phyloP scores from a whole-genome alignment of 1,140 invertebrate genomes.

The Hylaeus volcanicus region DNA sequence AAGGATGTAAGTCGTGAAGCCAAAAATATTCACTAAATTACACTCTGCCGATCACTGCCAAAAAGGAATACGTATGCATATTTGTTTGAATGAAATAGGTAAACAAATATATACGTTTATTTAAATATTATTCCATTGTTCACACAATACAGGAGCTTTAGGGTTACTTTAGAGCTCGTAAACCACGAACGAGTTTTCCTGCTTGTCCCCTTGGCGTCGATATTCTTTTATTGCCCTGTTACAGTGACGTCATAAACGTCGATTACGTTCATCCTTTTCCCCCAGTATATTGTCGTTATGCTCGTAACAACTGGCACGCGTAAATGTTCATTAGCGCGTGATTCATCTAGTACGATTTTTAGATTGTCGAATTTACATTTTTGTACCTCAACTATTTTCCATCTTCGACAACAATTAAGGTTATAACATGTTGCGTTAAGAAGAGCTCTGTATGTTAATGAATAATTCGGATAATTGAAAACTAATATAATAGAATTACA shows the following conservation, averaged over 20 bases:
- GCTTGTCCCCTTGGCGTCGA: background rate
- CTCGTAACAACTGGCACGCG: background rate
- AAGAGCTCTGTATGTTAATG: background rate
- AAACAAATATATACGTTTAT: too few relatives aligned
- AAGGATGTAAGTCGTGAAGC: too few relatives aligned
- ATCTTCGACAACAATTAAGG: too few relatives aligned
- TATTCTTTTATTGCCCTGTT: conserved; percentile 26
- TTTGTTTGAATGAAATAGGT: too few relatives aligned
- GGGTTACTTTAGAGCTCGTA: conserved; percentile 22
- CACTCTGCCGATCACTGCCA: too few relatives aligned
- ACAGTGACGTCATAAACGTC: background rate
- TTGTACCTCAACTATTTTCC: too few relatives aligned
- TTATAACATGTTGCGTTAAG: background rate
- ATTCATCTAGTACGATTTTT: too few relatives aligned
- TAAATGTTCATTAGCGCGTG: background rate
- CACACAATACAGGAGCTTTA: conserved; percentile 29
- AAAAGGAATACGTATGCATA: too few relatives aligned
- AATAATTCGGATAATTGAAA: too few relatives aligned
- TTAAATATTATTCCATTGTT: conserved; percentile 20
- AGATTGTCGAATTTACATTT: too few relatives aligned
- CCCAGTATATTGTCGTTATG: background rate
- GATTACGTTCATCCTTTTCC: background rate
- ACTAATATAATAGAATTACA: background rate
- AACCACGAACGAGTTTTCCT: conserved; percentile 20
- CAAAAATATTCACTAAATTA: too few relatives aligned